These are phyloP conservation scores for Pterostichus niger DNA, from an alignment of 2,888 invertebrate genomes.

Conservation along the genomic window DNA sequence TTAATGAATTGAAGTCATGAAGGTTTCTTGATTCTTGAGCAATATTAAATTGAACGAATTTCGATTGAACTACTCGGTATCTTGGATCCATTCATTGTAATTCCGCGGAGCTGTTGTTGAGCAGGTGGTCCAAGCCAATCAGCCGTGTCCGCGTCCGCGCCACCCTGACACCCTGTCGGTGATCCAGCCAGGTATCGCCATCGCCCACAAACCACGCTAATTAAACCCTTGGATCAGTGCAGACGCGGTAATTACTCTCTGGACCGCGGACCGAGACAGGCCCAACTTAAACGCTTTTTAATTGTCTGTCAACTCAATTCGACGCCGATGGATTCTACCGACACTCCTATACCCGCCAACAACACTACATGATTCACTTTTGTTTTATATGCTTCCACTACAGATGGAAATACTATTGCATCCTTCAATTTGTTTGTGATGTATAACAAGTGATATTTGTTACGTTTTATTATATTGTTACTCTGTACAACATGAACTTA, in stretches of 20 bases:
- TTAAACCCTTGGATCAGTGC: slow-evolving; percentile 53
- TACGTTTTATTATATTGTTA: too few species aligned
- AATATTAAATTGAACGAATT: too few species aligned
- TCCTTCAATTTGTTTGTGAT: too few species aligned
- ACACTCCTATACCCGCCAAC: too few species aligned
- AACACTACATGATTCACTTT: too few species aligned
- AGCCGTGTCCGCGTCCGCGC: background rate
- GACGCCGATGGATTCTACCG: slow-evolving; percentile 37
- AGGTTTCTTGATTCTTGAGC: too few species aligned
- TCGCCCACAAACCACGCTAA: slow-evolving; percentile 41
- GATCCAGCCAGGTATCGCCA: slow-evolving; percentile 22
- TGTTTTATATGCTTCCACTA: too few species aligned
- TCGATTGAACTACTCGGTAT: too few species aligned
- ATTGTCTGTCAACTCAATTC: slow-evolving; percentile 57
- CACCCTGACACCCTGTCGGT: slow-evolving; percentile 43
- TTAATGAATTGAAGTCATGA: too few species aligned
- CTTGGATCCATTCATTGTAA: background rate
- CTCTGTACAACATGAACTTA: too few species aligned
- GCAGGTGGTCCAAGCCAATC: slow-evolving; percentile 7
- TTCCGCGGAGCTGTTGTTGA: background rate
- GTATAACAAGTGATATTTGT: too few species aligned
- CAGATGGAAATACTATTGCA: too few species aligned
- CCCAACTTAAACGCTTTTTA: slow-evolving; percentile 45
- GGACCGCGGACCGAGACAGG: slow-evolving; percentile 19
- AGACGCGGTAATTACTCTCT: slow-evolving; percentile 47